phyloP scores from a whole-genome alignment of 2,113 vertebrate genomes.

The Indri indri region DNA sequence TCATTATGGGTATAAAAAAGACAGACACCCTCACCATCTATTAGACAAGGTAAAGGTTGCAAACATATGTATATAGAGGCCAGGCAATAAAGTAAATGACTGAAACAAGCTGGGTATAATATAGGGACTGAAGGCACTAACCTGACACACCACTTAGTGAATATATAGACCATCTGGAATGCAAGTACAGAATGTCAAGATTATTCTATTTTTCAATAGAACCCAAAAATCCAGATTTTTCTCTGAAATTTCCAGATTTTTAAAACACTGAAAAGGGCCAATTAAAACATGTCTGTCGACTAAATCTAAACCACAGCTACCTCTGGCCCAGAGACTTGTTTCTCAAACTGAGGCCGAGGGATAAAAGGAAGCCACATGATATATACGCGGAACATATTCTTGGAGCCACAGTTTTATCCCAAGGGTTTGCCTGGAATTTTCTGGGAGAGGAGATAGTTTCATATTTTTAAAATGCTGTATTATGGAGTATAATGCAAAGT shows the following conservation, averaged over 20 bases:
- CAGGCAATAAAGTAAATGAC: not conserved
- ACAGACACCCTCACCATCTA: not conserved
- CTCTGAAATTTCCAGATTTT: conserved; percentile 60
- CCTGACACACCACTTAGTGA: not conserved
- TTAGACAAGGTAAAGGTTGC: not conserved
- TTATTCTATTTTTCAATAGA: conserved; percentile 43
- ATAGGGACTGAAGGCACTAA: not conserved
- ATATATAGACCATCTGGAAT: not conserved
- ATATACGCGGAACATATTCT: conserved; percentile 57
- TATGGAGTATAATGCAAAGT: conserved; percentile 8
- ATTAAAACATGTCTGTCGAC: conserved; percentile 62
- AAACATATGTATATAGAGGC: not conserved
- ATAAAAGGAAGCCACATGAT: conserved; percentile 62
- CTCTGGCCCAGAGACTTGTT: conserved; percentile 45
- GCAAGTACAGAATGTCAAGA: not conserved
- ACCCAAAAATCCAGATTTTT: conserved; percentile 59
- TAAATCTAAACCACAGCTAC: conserved; percentile 64
- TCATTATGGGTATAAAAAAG: not conserved
- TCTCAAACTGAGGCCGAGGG: conserved; percentile 49
- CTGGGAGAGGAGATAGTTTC: not conserved
- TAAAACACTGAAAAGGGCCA: conserved; percentile 56
- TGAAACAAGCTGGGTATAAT: not conserved
- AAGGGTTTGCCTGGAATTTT: conserved; percentile 55
- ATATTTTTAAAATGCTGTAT: conserved; percentile 42
- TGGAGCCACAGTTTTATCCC: conserved; percentile 35